phyloP scores from a whole-genome alignment of 1,140 invertebrate species.

The Brachionus paranguensis region DNA sequence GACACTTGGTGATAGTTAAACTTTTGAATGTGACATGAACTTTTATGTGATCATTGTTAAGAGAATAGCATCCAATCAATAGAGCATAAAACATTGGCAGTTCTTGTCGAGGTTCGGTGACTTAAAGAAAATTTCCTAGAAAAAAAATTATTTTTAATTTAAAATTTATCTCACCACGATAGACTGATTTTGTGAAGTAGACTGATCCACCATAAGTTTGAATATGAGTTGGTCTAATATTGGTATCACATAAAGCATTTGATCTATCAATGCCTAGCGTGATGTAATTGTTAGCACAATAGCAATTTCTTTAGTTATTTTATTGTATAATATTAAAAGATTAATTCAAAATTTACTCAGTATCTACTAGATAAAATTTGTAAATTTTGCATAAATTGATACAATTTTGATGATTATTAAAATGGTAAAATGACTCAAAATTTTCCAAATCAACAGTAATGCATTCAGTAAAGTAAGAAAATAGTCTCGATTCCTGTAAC shows the following conservation, averaged over 20 bases:
- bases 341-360: not conserved
- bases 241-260: not conserved
- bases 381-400: not conserved
- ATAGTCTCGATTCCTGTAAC: not conserved
- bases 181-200: not conserved
- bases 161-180: not conserved
- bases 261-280: not conserved
- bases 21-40: not conserved
- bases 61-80: not conserved
- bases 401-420: not conserved
- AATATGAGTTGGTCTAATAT: not conserved
- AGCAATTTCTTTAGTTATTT: not conserved
- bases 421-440: not conserved
- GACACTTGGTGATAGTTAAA: not conserved
- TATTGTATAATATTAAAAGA: no score
- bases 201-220: not conserved
- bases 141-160: not conserved
- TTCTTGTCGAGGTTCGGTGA: not conserved
- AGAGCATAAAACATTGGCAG: not conserved
- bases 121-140: not conserved
- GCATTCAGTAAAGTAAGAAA: not conserved
- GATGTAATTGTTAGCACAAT: not conserved
- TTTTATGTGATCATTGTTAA: not conserved
- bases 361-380: not conserved
- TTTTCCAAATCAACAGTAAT: not conserved